phyloP scores from a whole-genome alignment of 2,797 vertebrate genomes.

The Odontamblyopus rebecca region DNA sequence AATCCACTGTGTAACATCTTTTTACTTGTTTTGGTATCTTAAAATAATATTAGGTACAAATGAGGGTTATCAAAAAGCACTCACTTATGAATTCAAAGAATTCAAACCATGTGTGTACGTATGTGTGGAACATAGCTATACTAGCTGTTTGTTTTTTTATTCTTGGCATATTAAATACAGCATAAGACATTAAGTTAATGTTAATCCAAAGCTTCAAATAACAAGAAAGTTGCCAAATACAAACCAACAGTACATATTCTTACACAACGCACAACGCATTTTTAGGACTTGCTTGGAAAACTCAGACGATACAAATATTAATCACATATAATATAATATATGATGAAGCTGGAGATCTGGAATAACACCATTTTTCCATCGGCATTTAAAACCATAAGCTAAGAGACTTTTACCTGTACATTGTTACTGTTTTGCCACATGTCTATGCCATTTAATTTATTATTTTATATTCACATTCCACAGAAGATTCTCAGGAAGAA shows the following conservation, averaged over 20 bases:
- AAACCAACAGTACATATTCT: slow-evolving; percentile 49
- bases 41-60: slow-evolving; percentile 52
- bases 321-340: not conserved
- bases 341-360: not conserved
- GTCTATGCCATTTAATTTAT: slow-evolving; percentile 81
- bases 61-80: slow-evolving; percentile 66
- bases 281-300: not conserved
- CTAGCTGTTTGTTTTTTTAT: slow-evolving; percentile 42
- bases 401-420: slow-evolving; percentile 50
- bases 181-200: slow-evolving; percentile 32
- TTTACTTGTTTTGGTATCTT: slow-evolving; percentile 49
- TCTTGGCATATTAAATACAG: slow-evolving; percentile 27
- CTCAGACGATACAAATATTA: not conserved
- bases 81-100: slow-evolving; percentile 80
- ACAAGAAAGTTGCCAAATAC: slow-evolving; percentile 59
- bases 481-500: slow-evolving; percentile 93
- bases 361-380: slow-evolving; percentile 18
- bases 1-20: slow-evolving; percentile 49
- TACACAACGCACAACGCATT: slow-evolving; percentile 18
- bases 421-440: slow-evolving; percentile 56
- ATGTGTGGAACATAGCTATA: slow-evolving; percentile 60
- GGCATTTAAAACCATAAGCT: slow-evolving; percentile 54
- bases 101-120: slow-evolving; percentile 54
- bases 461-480: slow-evolving; percentile 86
- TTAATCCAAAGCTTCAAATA: slow-evolving; percentile 59